phyloP scores from a whole-genome alignment of 92 coral and sea anemone genomes.

The Virgularia gustaviana region DNA sequence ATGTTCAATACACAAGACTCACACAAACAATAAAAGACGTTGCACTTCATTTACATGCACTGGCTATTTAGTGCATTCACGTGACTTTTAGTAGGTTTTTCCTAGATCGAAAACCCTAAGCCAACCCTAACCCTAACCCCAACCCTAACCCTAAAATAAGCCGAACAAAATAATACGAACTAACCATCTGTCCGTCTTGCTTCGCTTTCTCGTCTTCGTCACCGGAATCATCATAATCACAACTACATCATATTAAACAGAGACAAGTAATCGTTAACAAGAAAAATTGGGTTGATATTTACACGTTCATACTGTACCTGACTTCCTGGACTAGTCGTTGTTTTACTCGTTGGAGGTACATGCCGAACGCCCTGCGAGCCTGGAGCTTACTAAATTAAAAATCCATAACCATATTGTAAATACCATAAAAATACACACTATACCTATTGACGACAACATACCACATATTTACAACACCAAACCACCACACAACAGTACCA shows the following conservation, averaged over 20 bases:
- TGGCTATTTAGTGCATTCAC: too few species aligned
- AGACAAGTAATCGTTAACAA: neutral
- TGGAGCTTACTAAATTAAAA: constrained; percentile 64
- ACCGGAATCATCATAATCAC: constrained; percentile 72
- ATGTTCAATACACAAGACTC: too few species aligned
- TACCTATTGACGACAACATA: neutral
- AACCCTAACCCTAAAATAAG: too few species aligned
- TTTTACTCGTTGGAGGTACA: constrained; percentile 93
- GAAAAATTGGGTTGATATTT: neutral
- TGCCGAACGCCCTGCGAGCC: constrained; percentile 97
- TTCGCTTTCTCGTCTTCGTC: constrained; percentile 51
- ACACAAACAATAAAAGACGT: too few species aligned
- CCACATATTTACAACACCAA: neutral
- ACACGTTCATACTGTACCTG: too few species aligned
- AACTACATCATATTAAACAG: constrained; percentile 46
- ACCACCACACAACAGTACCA: neutral
- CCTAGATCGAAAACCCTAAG: too few species aligned
- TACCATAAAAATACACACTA: neutral
- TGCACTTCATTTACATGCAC: too few species aligned
- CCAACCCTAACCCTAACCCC: too few species aligned
- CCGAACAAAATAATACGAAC: neutral
- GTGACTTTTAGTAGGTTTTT: too few species aligned
- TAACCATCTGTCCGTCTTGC: constrained; percentile 93
- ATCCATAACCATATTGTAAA: neutral
- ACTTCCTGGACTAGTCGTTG: constrained; percentile 80